These are phyloP conservation scores for Drosophila paranaensis DNA, from an alignment of 2,888 invertebrate species.

Conservation along the genomic window DNA sequence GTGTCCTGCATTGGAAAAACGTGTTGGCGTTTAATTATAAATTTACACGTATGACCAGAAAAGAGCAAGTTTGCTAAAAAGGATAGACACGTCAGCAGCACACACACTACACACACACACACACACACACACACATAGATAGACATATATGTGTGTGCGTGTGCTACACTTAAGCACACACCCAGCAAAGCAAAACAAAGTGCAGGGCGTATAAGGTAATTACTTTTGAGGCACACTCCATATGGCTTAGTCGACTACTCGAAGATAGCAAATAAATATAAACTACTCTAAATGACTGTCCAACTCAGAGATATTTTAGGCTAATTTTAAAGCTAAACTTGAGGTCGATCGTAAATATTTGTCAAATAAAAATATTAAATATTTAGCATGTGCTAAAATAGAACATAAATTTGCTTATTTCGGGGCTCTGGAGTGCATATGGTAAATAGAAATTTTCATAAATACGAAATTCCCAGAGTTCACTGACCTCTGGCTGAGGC, in stretches of 20 bases:
- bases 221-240: not conserved
- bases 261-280: no score
- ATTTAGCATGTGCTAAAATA: not conserved
- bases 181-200: constrained; percentile 1
- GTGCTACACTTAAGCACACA: constrained; percentile 27
- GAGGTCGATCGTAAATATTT: not conserved
- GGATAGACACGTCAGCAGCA: constrained; percentile 67
- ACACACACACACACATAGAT: not conserved
- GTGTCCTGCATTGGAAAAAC: constrained; percentile 55
- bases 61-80: constrained; percentile 76
- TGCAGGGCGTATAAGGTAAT: constrained; percentile 15
- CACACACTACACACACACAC: constrained; percentile 16
- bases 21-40: constrained; percentile 77
- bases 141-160: not conserved
- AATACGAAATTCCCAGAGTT: not conserved
- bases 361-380: not conserved
- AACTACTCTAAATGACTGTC: not conserved
- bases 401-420: no score
- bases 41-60: constrained; percentile 74
- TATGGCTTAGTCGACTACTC: not conserved
- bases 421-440: not conserved
- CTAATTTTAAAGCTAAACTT: not conserved
- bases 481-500: not conserved
- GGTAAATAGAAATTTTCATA: not conserved
- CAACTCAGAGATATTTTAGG: no score